Evolutionary conservation across 2,888 invertebrate genomes (phyloP).

Genomic region (Drosophila seclusa): DNA sequence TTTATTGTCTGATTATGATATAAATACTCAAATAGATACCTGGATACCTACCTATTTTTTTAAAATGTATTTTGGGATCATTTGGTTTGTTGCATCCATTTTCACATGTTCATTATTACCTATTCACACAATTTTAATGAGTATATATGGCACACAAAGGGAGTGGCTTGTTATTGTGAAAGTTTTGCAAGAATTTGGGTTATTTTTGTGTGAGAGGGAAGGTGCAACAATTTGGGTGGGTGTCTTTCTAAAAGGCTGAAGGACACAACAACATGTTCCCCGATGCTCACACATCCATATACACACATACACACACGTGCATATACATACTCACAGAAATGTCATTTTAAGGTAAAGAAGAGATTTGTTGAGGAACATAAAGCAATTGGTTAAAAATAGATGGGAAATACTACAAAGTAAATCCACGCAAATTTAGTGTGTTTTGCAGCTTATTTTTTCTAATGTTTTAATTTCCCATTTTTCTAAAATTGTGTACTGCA

Average conservation of each 20-base stretch:
- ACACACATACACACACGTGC: neutral
- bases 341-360: neutral
- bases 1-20: neutral
- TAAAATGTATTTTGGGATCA: too few relatives aligned
- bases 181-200: constrained; percentile 70
- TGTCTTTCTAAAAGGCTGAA: constrained; percentile 11
- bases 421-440: neutral
- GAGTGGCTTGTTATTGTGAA: constrained; percentile 48
- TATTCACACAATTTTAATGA: neutral
- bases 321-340: neutral
- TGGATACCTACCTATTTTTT: neutral
- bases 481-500: neutral
- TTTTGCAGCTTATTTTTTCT: neutral
- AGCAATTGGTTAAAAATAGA: neutral
- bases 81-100: neutral
- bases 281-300: neutral
- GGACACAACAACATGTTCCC: constrained; percentile 2
- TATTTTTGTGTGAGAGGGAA: constrained; percentile 15
- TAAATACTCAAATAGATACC: rapidly evolving
- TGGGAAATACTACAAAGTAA: neutral
- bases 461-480: neutral
- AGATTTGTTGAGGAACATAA: neutral
- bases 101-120: neutral
- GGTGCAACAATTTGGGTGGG: constrained; percentile 22
- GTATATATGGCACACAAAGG: constrained; percentile 1